These are phyloP conservation scores for Phyllotreta cruciferae DNA, from an alignment of 2,888 invertebrate species.

Conservation along the genomic window DNA sequence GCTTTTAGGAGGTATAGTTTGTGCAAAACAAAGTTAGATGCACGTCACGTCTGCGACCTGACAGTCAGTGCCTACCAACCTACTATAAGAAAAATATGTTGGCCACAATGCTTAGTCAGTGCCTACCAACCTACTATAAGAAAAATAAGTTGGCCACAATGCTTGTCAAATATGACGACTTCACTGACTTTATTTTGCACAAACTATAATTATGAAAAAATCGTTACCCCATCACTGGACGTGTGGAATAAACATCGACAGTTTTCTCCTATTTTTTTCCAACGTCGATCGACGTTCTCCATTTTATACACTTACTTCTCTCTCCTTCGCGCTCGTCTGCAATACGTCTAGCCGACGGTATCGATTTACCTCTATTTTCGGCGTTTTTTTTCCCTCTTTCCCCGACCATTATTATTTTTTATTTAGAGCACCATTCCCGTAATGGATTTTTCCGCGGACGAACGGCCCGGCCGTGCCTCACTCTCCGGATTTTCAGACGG, in stretches of 20 bases:
- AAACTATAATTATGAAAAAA: no score
- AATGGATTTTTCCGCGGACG: slow-evolving; percentile 37
- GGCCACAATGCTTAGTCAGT: no score
- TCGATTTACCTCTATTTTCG: slow-evolving; percentile 47
- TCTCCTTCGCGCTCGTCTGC: slow-evolving; percentile 46
- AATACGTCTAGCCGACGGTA: slow-evolving; percentile 50
- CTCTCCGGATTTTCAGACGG: slow-evolving; percentile 28
- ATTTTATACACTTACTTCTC: slow-evolving; percentile 37
- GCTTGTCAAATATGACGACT: no score
- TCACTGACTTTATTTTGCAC: no score
- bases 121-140: no score
- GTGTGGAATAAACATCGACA: slow-evolving; percentile 16
- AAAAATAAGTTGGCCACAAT: no score
- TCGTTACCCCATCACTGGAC: slow-evolving; percentile 9
- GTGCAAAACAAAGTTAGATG: no score
- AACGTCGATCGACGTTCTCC: slow-evolving; percentile 24
- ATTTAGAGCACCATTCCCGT: slow-evolving; percentile 39
- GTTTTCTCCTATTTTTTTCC: slow-evolving; percentile 26
- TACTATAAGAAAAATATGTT: no score
- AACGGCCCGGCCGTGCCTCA: slow-evolving; percentile 17
- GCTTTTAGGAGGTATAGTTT: no score
- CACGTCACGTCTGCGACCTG: no score
- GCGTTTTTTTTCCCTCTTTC: slow-evolving; percentile 34
- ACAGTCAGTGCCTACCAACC: no score
- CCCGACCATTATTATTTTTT: slow-evolving; percentile 40